Evolutionary conservation across 2,113 vertebrate species (phyloP).

Genomic region (Pelecanoides urinatrix): DNA sequence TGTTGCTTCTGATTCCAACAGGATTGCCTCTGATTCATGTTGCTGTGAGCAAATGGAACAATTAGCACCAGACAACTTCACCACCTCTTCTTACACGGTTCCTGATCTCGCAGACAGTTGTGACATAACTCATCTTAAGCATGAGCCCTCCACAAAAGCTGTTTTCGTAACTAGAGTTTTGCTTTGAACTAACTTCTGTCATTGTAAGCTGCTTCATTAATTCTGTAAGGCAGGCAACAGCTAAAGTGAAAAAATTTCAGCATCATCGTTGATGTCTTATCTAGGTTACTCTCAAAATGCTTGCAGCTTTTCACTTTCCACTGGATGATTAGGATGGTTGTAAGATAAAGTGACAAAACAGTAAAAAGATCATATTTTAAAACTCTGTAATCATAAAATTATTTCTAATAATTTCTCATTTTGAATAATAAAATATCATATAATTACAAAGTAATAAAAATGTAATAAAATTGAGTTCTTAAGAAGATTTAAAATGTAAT

Average conservation of each 20-base stretch:
- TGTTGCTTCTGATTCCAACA: background rate
- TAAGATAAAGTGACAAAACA: background rate
- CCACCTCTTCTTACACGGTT: background rate
- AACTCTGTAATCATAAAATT: slow-evolving; percentile 48
- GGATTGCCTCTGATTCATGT: background rate
- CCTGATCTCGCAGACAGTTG: slow-evolving; percentile 38
- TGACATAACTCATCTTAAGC: slow-evolving; percentile 18
- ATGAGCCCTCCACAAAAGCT: slow-evolving; percentile 1
- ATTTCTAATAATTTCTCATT: slow-evolving; percentile 50
- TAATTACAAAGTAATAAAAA: slow-evolving; percentile 73
- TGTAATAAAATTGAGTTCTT: slow-evolving; percentile 67
- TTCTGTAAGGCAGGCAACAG: background rate
- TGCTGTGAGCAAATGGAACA: slow-evolving; percentile 16
- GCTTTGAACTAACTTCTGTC: slow-evolving; percentile 51
- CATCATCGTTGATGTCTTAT: background rate
- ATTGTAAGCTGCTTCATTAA: slow-evolving; percentile 20
- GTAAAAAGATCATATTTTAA: slow-evolving; percentile 54
- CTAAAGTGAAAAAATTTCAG: background rate
- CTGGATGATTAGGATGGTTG: background rate
- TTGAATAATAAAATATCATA: slow-evolving; percentile 67
- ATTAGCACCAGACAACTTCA: slow-evolving; percentile 41
- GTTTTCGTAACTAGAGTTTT: slow-evolving; percentile 10
- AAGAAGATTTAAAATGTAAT: slow-evolving; percentile 69
- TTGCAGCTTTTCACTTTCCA: slow-evolving; percentile 6
- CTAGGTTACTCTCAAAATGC: background rate